These are phyloP conservation scores for Odontomachus brunneus DNA, from an alignment of 1,140 invertebrate species.

Conservation along the genomic window DNA sequence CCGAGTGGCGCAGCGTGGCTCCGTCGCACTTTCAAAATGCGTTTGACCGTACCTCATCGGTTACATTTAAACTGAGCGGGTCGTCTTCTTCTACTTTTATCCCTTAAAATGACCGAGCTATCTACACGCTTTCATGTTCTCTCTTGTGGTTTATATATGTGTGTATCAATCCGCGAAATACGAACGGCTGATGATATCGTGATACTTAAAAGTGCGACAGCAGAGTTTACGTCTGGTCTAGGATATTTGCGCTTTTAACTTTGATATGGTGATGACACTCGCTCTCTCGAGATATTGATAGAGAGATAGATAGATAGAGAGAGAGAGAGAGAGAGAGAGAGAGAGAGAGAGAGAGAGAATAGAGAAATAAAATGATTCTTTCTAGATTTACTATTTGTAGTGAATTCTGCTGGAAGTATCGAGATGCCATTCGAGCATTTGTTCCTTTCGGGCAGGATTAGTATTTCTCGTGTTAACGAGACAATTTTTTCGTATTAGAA, in stretches of 20 bases:
- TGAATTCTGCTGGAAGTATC: too few relatives aligned
- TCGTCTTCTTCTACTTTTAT: conserved; percentile 9
- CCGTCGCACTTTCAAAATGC: conserved; percentile 51
- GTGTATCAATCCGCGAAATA: not conserved
- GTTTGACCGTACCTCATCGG: conserved; percentile 54
- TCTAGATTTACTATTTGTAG: too few relatives aligned
- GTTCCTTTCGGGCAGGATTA: too few relatives aligned
- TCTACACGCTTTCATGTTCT: conserved; percentile 1
- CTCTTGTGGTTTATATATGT: too few relatives aligned
- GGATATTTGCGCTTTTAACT: not conserved
- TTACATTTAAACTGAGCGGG: conserved; percentile 64
- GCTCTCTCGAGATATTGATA: not conserved
- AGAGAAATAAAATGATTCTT: too few relatives aligned
- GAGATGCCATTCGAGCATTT: too few relatives aligned
- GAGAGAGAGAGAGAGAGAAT: too few relatives aligned
- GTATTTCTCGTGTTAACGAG: too few relatives aligned
- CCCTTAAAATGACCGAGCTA: conserved; percentile 36
- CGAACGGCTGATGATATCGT: not conserved
- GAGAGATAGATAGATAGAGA: too few relatives aligned
- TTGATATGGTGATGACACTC: not conserved
- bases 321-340: too few relatives aligned
- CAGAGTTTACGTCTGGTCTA: conserved; percentile 4
- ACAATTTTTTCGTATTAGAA: too few relatives aligned
- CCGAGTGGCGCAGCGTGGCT: conserved; percentile 43
- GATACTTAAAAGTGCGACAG: conserved; percentile 9